These are phyloP conservation scores for Sitobion miscanthi DNA, from an alignment of 1,140 invertebrate genomes.

Conservation along the genomic window DNA sequence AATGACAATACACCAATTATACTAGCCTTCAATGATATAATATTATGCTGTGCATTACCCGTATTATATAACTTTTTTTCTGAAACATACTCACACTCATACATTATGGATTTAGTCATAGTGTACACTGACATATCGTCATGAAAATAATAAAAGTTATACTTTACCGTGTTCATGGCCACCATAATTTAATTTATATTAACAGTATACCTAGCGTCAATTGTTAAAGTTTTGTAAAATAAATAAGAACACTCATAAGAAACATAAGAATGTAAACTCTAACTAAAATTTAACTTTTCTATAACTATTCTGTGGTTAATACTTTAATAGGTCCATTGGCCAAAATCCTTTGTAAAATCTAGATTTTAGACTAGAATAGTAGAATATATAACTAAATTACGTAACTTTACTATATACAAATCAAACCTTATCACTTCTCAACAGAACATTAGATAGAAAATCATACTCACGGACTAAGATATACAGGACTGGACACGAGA, in stretches of 20 bases:
- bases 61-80: neutral
- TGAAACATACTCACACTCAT: neutral
- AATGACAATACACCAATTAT: neutral
- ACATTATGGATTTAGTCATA: neutral
- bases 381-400: neutral
- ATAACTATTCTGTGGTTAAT: neutral
- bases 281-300: neutral
- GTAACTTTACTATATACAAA: neutral
- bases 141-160: neutral
- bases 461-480: too few relatives aligned
- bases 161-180: neutral
- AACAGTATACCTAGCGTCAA: neutral
- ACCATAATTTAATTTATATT: neutral
- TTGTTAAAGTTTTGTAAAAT: neutral
- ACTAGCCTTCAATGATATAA: neutral
- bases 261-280: neutral
- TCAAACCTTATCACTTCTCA: neutral
- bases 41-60: neutral
- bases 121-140: neutral
- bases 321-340: neutral
- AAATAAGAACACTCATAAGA: neutral
- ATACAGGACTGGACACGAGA: too few relatives aligned
- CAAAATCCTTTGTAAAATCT: neutral
- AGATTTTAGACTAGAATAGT: neutral
- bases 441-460: too few relatives aligned